These are phyloP conservation scores for Platysternon megacephalum DNA, from an alignment of 2,113 vertebrate species.

Conservation along the genomic window DNA sequence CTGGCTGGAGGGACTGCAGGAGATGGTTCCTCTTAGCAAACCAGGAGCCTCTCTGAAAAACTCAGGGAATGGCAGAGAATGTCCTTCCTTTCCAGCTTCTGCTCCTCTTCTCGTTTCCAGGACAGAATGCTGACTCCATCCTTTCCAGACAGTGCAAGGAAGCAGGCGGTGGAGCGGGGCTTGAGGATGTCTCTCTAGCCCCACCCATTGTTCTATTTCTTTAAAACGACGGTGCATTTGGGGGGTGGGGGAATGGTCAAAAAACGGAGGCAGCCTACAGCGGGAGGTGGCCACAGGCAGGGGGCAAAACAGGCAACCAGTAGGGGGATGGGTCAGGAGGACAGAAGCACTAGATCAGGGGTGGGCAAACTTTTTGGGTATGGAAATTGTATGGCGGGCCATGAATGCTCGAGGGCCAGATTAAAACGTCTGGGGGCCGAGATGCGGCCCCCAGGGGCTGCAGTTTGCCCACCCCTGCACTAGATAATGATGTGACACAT, in stretches of 20 bases:
- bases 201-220: background rate
- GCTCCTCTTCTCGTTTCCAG: background rate
- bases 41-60: background rate
- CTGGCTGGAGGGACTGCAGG: background rate
- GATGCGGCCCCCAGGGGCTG: no score
- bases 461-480: background rate
- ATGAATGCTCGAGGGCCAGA: no score
- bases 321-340: background rate
- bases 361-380: no score
- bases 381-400: no score
- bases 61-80: background rate
- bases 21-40: background rate
- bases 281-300: background rate
- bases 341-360: background rate
- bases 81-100: background rate
- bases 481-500: no score
- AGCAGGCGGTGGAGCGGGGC: background rate
- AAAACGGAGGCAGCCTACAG: background rate
- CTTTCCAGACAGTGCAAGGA: background rate
- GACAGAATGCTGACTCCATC: background rate
- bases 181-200: background rate
- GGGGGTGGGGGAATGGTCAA: fast-evolving
- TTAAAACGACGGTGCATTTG: background rate
- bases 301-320: background rate
- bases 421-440: no score